Percentiles rank a stretch among this genome's conserved stretches.
These are phyloP conservation scores for Dryobotodes eremita DNA, from an alignment of 2,888 invertebrate genomes.

Conservation along the genomic window DNA sequence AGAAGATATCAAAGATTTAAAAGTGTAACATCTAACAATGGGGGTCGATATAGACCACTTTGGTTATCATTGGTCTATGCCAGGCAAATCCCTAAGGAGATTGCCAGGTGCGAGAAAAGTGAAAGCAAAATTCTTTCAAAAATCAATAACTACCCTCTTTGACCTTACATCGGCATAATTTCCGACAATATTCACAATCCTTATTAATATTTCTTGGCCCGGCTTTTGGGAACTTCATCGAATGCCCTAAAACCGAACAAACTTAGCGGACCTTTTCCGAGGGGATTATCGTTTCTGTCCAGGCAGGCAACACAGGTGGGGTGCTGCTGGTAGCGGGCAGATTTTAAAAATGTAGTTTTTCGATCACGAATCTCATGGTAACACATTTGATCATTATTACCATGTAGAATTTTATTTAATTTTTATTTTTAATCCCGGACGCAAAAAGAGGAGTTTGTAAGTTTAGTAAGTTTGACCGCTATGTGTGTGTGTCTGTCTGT, in stretches of 20 bases:
- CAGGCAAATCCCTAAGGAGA: background rate
- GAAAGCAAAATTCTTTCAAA: conserved; percentile 13
- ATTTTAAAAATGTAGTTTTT: background rate
- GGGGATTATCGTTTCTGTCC: conserved; percentile 60
- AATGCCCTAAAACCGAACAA: conserved; percentile 62
- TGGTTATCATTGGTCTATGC: too few relatives aligned
- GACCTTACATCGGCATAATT: conserved; percentile 32
- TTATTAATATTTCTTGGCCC: conserved; percentile 59
- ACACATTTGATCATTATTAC: background rate
- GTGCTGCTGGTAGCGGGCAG: conserved; percentile 28
- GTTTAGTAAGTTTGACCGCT: too few relatives aligned
- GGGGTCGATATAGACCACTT: too few relatives aligned
- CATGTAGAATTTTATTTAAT: background rate
- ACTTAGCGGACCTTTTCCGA: conserved; percentile 55
- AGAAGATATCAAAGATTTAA: too few relatives aligned
- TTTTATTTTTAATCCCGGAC: background rate
- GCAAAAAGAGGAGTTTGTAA: too few relatives aligned
- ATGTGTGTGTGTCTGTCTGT: too few relatives aligned
- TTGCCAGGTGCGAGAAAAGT: background rate
- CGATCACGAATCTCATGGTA: too few relatives aligned
- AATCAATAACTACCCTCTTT: conserved; percentile 35
- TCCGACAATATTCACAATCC: conserved; percentile 32
- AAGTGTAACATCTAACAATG: too few relatives aligned
- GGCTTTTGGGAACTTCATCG: conserved; percentile 40
- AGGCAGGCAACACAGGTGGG: conserved; percentile 53